Evolutionary conservation across 2,888 invertebrate species (phyloP), one percentile per base, ranked within the genome.

Genomic region (Tetragonula carbonaria): DNA sequence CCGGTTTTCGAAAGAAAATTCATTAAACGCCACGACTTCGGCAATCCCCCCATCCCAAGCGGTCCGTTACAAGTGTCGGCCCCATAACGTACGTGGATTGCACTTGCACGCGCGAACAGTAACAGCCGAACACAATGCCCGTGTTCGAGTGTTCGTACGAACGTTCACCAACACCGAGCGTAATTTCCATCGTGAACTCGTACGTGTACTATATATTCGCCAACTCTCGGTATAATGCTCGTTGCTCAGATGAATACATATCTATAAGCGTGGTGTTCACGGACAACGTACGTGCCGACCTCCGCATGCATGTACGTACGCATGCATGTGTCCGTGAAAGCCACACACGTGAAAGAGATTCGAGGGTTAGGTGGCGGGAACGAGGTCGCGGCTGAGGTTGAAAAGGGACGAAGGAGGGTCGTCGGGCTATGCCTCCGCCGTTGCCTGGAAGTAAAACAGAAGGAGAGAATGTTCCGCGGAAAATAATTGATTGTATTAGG

Each of bases 401-500:
- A 86, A 85, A 84, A 84, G 89, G 86, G 86, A 86, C 68, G 75
- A 77, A 74, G 78, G 80, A 72, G 73, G 85, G 68, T 77, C 74
- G 78, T 28, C 28, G 28, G 28, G 38, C 57, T 82, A 87, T 75
- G 80, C 87, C 85, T 38, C 79, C 82, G 79, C 72, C 72, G 73
- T 70, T 81, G 83, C 80, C 86, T 87, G 90, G 89, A 93, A 93
- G 92, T 93, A 92, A 93, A 93, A 93, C 91, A 92, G 91, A 92
- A 93, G 92, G 92, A 90, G 89, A 88, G 90, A 91, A 91, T 91
- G 92, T 90, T 92, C 91, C 91, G 91, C 88, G 92, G 91, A 92
- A 92, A 93, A 94, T 93, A 94, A 93, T 94, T 94, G 93, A 94
- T 94, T 93, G 93, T 93, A 93, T 94, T 93, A 94, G 92, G 91